Percentiles rank a stretch among this genome's conserved stretches.
Evolutionary conservation across 2,888 invertebrate species (phyloP).

Genomic region (Amiota minor): DNA sequence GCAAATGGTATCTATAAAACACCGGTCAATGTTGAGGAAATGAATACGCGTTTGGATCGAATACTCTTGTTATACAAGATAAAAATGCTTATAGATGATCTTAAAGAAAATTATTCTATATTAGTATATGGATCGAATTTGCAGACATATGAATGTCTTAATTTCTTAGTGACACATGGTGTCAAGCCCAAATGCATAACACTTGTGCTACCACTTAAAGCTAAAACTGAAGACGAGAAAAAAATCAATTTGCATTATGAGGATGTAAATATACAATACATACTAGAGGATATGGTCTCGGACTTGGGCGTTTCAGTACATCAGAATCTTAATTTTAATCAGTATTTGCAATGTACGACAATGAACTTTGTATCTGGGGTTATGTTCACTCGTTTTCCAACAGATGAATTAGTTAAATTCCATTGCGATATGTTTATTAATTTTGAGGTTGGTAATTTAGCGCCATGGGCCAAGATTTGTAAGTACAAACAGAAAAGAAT

Average conservation of each 20-base stretch:
- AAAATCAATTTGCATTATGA: slow-evolving; percentile 47
- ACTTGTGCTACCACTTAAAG: slow-evolving; percentile 47
- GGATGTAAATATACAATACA: slow-evolving; percentile 54
- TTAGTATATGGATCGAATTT: slow-evolving; percentile 62
- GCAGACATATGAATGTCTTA: slow-evolving; percentile 60
- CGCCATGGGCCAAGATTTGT: neutral
- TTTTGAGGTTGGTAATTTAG: too few species aligned
- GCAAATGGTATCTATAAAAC: too few species aligned
- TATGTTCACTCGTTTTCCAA: slow-evolving; percentile 45
- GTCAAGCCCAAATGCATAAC: slow-evolving; percentile 41
- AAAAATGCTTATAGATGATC: slow-evolving; percentile 39
- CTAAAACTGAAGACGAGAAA: neutral
- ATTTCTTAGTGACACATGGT: slow-evolving; percentile 57
- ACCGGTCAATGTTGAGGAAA: slow-evolving; percentile 62
- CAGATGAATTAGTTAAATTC: slow-evolving; percentile 34
- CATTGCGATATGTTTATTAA: slow-evolving; percentile 65
- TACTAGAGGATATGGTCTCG: slow-evolving; percentile 51
- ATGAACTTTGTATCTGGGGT: slow-evolving; percentile 52
- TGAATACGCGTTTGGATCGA: slow-evolving; percentile 64
- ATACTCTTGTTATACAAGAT: slow-evolving; percentile 63
- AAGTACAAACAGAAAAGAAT: neutral
- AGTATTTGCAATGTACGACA: slow-evolving; percentile 44
- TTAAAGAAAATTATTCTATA: slow-evolving; percentile 38
- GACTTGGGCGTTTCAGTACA: slow-evolving; percentile 50
- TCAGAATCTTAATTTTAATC: slow-evolving; percentile 44